phyloP scores from a whole-genome alignment of 53 echinoderm and acorn worm genomes.

The Luidia sarsii region DNA sequence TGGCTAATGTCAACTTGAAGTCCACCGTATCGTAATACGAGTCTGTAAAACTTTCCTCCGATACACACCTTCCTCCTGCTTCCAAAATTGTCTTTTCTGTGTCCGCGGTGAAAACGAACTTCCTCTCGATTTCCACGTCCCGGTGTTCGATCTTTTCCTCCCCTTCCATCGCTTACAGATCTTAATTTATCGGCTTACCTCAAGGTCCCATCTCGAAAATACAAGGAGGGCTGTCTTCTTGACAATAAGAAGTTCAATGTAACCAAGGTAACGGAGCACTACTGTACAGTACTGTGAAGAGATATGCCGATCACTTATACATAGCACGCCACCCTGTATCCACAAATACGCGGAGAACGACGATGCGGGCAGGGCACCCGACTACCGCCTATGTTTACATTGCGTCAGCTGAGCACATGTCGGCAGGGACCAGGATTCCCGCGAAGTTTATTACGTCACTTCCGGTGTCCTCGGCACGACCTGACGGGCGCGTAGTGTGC shows the following conservation, averaged over 20 bases:
- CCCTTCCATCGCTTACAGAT: too few relatives aligned
- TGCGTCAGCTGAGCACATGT: conserved; percentile 49
- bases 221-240: too few relatives aligned
- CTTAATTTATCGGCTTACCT: too few relatives aligned
- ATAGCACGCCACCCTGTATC: too few relatives aligned
- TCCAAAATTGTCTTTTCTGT: conserved; percentile 57
- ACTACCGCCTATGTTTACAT: conserved; percentile 67
- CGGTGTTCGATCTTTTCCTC: too few relatives aligned
- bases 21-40: conserved; percentile 70
- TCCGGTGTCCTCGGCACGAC: conserved; percentile 71
- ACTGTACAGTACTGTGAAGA: too few relatives aligned
- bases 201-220: too few relatives aligned
- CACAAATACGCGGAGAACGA: too few relatives aligned
- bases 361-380: conserved; percentile 37
- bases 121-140: conserved; percentile 78
- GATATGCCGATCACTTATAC: too few relatives aligned
- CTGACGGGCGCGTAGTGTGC: conserved; percentile 18
- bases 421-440: conserved; percentile 54
- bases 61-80: conserved; percentile 56
- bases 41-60: conserved; percentile 54
- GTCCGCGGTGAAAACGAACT: conserved; percentile 63
- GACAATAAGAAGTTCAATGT: too few relatives aligned
- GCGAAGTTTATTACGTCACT: conserved; percentile 66
- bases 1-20: conserved; percentile 62
- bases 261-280: too few relatives aligned